Percentiles rank a stretch among this genome's conserved stretches.
Conservation (phyloP, 2,797 vertebrate species). For the Petrocephalus sullivani region DNA sequence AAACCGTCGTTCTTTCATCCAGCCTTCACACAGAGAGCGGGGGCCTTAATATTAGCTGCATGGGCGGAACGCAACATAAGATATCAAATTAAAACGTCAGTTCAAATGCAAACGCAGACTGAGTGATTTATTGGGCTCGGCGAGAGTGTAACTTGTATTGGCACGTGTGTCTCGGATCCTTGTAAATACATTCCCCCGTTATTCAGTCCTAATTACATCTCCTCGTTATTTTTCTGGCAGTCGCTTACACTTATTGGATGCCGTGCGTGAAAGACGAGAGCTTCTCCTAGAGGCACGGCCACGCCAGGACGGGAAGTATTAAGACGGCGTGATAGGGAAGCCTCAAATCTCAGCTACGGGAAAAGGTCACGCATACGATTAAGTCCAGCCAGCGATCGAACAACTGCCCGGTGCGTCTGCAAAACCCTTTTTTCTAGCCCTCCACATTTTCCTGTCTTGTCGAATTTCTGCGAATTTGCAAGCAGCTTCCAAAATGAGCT, state of each 20-base stretch:
- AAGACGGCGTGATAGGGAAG: background rate
- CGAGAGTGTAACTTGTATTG: background rate
- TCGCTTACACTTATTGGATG: conserved; percentile 9
- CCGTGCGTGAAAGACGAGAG: conserved; percentile 1
- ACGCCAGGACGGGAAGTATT: background rate
- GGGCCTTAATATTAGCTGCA: background rate
- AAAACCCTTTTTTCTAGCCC: background rate
- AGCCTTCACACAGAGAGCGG: background rate
- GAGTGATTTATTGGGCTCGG: conserved; percentile 17
- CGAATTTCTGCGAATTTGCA: background rate
- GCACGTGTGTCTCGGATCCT: background rate
- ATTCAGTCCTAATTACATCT: conserved; percentile 22
- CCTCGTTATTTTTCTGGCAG: conserved; percentile 14
- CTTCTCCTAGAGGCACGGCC: background rate
- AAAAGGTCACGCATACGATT: conserved; percentile 10
- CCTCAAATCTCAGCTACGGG: background rate
- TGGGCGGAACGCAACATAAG: background rate
- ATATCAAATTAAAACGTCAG: background rate
- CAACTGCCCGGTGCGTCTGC: background rate
- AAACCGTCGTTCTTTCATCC: background rate
- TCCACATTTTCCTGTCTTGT: background rate
- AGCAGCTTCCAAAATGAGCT: conserved; percentile 2
- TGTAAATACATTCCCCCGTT: conserved; percentile 19
- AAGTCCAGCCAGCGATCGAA: background rate
- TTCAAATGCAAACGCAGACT: conserved; percentile 8